These are phyloP conservation scores for Gymnothorax javanicus DNA, from an alignment of 2,797 vertebrate species.

Conservation along the genomic window DNA sequence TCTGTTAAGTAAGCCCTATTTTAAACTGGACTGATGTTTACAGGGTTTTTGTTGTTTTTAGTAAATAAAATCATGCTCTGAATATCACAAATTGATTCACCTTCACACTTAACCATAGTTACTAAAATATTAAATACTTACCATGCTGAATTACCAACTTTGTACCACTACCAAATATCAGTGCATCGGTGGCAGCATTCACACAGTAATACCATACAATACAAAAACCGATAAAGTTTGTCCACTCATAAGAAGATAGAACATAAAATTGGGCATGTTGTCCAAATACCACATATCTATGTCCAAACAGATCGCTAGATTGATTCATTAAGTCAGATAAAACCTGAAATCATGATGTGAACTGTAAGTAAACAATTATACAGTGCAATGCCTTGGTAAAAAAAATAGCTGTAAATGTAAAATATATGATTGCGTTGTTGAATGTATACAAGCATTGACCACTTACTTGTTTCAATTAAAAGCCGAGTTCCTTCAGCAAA, in stretches of 20 bases:
- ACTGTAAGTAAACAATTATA: background rate
- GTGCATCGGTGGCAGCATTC: slow-evolving; percentile 10
- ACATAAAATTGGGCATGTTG: background rate
- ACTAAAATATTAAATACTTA: background rate
- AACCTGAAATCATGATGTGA: background rate
- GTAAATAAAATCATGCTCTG: too few species aligned
- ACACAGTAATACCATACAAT: slow-evolving; percentile 35
- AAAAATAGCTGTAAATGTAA: background rate
- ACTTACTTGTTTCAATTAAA: slow-evolving; percentile 48
- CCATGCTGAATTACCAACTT: background rate
- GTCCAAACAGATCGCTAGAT: too few species aligned
- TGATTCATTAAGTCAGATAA: background rate
- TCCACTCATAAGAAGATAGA: background rate
- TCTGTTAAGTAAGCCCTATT: too few species aligned
- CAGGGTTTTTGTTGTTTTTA: too few species aligned
- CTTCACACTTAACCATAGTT: background rate
- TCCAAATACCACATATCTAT: background rate
- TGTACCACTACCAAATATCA: slow-evolving; percentile 6
- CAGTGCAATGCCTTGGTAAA: background rate
- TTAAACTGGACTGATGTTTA: too few species aligned
- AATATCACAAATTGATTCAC: too few species aligned
- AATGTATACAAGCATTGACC: background rate
- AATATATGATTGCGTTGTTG: background rate
- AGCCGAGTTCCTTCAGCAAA: slow-evolving; percentile 13
- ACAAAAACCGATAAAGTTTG: background rate